Evolutionary conservation across 2,888 invertebrate genomes (phyloP).

Genomic region (Dione vanillae): DNA sequence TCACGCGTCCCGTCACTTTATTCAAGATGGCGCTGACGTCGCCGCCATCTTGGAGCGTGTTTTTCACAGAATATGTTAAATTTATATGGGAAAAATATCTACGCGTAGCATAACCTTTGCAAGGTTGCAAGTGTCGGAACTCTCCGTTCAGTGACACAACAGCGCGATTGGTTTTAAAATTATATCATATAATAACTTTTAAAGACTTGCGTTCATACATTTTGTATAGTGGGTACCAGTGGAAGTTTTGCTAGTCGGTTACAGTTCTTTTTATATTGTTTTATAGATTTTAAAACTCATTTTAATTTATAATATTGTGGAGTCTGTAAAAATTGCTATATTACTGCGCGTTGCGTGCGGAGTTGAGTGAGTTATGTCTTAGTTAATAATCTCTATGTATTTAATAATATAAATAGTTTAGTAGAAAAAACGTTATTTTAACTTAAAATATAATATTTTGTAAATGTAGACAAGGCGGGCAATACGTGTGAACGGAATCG

Average conservation of each 20-base stretch:
- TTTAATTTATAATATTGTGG: neutral
- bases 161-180: neutral
- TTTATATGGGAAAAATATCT: too few species aligned
- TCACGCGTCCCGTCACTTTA: neutral
- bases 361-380: conserved; percentile 6
- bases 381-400: neutral
- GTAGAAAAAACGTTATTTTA: neutral
- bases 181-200: neutral
- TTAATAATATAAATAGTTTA: neutral
- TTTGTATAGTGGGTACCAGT: conserved; percentile 9
- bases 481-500: neutral
- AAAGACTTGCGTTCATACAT: neutral
- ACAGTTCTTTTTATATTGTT: conserved; percentile 4
- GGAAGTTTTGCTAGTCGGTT: conserved; percentile 24
- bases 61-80: too few species aligned
- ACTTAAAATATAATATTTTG: neutral
- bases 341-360: neutral
- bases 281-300: neutral
- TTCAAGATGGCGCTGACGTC: neutral
- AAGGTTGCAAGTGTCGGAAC: neutral
- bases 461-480: neutral
- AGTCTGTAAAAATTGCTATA: conserved; percentile 10
- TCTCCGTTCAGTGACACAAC: neutral
- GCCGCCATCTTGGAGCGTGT: neutral
- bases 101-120: too few species aligned